Evolutionary conservation across 2,888 invertebrate genomes (phyloP), one percentile per base, ranked within the genome.

Genomic region (Torymus aiolomorphi): DNA sequence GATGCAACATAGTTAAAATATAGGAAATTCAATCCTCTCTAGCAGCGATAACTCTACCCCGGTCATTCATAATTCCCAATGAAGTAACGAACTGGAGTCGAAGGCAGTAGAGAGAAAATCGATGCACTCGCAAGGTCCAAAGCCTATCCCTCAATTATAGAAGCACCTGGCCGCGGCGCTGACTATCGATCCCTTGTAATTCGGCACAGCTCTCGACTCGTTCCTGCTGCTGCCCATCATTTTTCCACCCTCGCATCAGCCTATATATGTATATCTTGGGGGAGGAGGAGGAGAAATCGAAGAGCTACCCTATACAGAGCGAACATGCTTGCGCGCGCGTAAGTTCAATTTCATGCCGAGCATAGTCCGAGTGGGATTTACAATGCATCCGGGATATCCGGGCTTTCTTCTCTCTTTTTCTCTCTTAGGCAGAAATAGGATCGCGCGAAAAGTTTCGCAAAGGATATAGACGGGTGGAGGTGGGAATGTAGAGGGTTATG

Each of bases 321-420:
- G 54, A 72, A 61, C 31, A 13, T 0, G n/a, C n/a, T n/a, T n/a
- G 16, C 56, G n/a, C 54, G 16, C n/a, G 63, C 49, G 11, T 16
- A 62, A 72, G 18, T 66, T 78, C 59, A 54, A 72, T 78, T 78
- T 66, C 61, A 51, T 16, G n/a, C 61, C 56, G 16, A 49, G 12
- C 52, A 51, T 57, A 16, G 59, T 63, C 20, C 49, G 54, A 70
- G 42, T 20, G n/a, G 57, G 76, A 76, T 76, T 76, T 76, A 70
- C 65, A 76, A 76, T 71, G 20, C 69, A 63, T 70, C 42, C 56
- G 63, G 62, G 62, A 63, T 18, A 51, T 65, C 42, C 42, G 0
- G 8, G 42, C 5, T 5, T 42, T 42, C 8, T 31, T 42, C 8
- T 31, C 31, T 59, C 51, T 51, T 16, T 72, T 52, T 52, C 31